Base-by-base conservation (phyloP, 2,797 vertebrate genomes). In the Neosilurus hyrtlii region DNA sequence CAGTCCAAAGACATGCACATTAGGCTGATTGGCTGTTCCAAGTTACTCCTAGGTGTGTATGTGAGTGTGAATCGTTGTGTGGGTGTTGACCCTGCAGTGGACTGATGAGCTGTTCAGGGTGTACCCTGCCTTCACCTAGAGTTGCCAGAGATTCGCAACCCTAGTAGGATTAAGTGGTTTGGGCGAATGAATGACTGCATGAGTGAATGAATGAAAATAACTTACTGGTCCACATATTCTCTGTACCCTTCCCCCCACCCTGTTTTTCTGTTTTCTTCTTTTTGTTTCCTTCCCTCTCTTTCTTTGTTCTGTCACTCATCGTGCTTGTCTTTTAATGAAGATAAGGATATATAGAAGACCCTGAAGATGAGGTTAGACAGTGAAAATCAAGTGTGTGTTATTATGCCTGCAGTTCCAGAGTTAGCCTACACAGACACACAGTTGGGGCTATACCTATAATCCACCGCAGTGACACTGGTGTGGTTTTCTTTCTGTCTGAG, bases 291-390 rank as follows among this genome's bases (percentile, higher is more conserved):
- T 83, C 73, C 73, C 56, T 76, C 56, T 18, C 11, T 37, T 76
- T 61, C 73, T 76, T 76, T 76, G 56, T 76, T 76, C 18, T 43
- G 73, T 49, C 57, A 77, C 57, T 77, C 37, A 24, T 77, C 57
- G 24, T 1, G 22, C 57, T 77, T 62, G 22, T 62, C 18, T 62
- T 62, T 11, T 62, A 24, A 61, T 76, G 22, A 62, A 77, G 57
- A 63, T 63, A 63, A 24, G 22, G 3, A 43, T 43, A 7, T 24
- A 77, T 8, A 51, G 37, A 63, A 63, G 37, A 78, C 59, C 18
- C 18, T 51, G n/a, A 22, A 65, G 43, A 26, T 65, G 30, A 65
- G 22, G 37, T 30, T 52, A n/a, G 14, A 78, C n/a, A 20, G 56
- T 2, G 9, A 43, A 37, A 76, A 26, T 78, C 37, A 65, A 78